Evolutionary conservation across 2,888 invertebrate genomes (phyloP), one percentile per base, ranked within the genome.

Genomic region (Stegana nigrithorax): DNA sequence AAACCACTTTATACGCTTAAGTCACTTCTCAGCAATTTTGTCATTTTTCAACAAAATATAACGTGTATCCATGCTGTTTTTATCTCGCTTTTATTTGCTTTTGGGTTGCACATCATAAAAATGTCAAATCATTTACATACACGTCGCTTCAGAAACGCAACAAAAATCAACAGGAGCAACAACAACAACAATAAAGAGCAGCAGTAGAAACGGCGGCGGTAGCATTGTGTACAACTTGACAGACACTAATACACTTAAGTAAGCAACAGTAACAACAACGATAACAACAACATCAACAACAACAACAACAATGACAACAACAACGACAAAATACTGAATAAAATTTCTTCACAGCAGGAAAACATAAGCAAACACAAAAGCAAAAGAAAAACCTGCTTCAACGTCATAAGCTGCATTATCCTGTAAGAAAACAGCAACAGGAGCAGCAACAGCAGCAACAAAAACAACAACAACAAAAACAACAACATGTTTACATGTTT

Each of bases 231-330:
- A 32, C 73, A 74, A 73, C 73, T 76, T 77, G 78, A 76, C 77
- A 78, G 80, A 72, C 80, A 80, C 72, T 78, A 78, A 78, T 80
- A 75, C 78, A 75, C 75, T 78, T 80, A 75, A 74, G 77, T 74
- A 71, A 70, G 67, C 32, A 55, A 55, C n/a, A 36, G 32, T 36
- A n/a, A n/a, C n/a, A n/a, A n/a, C n/a, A n/a, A n/a, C n/a, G n/a
- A n/a, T n/a, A n/a, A n/a, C n/a, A n/a, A n/a, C n/a, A n/a, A n/a
- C n/a, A n/a, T n/a, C n/a, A n/a, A n/a, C n/a, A n/a, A n/a, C n/a
- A n/a, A n/a, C n/a, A n/a, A n/a, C n/a, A n/a, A n/a, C n/a, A n/a
- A n/a, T n/a, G n/a, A n/a, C n/a, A 53, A 36, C 2, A n/a, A 3
- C 10, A 36, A 36, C 36, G n/a, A n/a, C 10, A 36, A 2, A 36